Base-by-base conservation (phyloP, 2,888 invertebrate genomes). In the Aquatica leii region DNA sequence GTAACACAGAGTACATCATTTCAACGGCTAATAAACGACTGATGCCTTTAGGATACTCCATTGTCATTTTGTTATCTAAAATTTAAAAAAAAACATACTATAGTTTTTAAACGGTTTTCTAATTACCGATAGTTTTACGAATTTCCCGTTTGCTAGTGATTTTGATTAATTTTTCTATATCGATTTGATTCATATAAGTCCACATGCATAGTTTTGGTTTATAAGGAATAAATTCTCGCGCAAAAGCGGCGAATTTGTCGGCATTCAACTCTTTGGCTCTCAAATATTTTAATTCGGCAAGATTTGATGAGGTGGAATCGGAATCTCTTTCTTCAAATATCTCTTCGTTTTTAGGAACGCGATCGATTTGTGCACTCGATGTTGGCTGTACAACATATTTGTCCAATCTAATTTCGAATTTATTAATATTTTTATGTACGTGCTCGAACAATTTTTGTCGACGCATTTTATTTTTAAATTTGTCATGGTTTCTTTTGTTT, bases 1-100 rank as follows among this genome's bases (percentile, higher is more conserved):
- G 77, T 20, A 70, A 65, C 0, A 74, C 74, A 40, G 73, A 77
- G 53, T 75, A 73, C 62, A 82, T 75, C 20, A 81, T 65, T 67
- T 81, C 79, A 11, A 75, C 65, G 40, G 76, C 73, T n/a, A 81
- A 62, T 14, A 72, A 67, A 66, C 73, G 74, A 12, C 74, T 60
- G 12, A 72, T 62, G 24, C 78, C 80, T 70, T 75, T 78, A 3
- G 76, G 75, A 53, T 69, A 67, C 14, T 66, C 66, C 24, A 67
- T 67, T 17, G 67, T 59, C 31, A 79, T 43, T 69, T 76, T 76
- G 11, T 68, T 63, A 49, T 74, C 80, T 81, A 69, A 59, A 76
- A 76, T 59, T n/a, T n/a, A n/a, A n/a, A n/a, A n/a, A n/a, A n/a
- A n/a, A n/a, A n/a, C 41, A 48, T 56, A 18, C 11, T 1, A 18